Percentiles rank a stretch among this genome's conserved stretches.
phyloP scores from a whole-genome alignment of 2,113 vertebrate genomes.

The Heterocephalus glaber region DNA sequence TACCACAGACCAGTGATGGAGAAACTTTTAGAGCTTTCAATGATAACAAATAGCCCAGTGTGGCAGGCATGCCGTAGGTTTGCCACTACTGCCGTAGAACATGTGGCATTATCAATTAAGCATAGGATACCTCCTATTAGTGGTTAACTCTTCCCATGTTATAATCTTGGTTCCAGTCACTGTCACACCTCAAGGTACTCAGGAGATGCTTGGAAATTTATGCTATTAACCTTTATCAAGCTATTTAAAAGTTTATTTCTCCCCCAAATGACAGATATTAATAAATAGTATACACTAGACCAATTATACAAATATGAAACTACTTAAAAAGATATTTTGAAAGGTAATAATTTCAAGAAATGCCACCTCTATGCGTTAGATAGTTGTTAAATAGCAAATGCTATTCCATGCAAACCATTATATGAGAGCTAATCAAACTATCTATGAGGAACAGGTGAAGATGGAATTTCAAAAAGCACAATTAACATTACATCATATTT shows the following conservation, averaged over 20 bases:
- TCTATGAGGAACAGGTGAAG: background rate
- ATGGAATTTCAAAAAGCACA: background rate
- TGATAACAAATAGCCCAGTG: background rate
- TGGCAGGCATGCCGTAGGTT: background rate
- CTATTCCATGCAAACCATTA: background rate
- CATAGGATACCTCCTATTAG: background rate
- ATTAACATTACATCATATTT: background rate
- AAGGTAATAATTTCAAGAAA: background rate
- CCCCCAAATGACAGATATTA: background rate
- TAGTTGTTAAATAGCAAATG: background rate
- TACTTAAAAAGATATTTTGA: background rate
- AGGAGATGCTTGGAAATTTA: background rate
- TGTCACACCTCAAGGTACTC: background rate
- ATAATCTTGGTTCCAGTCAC: background rate
- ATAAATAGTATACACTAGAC: background rate
- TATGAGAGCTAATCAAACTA: background rate
- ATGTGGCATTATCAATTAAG: background rate
- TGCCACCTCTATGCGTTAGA: background rate
- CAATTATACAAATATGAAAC: background rate
- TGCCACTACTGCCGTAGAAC: background rate
- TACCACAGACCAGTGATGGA: background rate
- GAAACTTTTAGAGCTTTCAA: background rate
- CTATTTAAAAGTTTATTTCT: conserved; percentile 21
- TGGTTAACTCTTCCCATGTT: background rate
- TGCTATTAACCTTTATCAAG: background rate